Evolutionary conservation across 2,113 vertebrate species (phyloP), one percentile per base, ranked within the genome.

Genomic region (Sminthopsis crassicaudata): DNA sequence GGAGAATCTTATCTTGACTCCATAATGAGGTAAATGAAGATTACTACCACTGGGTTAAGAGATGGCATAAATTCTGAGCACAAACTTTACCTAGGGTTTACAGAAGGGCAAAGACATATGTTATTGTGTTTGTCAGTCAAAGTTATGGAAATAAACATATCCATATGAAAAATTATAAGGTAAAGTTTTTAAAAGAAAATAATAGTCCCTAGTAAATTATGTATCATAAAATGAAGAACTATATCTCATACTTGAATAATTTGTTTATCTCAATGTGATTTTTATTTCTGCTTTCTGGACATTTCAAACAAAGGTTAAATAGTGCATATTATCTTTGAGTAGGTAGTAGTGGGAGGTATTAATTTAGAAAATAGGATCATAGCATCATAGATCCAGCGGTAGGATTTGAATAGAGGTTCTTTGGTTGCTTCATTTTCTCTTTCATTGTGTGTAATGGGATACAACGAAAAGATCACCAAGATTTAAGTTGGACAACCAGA

Each of bases 1-100:
- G 92, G 98, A 98, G 98, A 98, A 99, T 98, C 98, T 98, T 98
- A 98, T 98, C 98, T 98, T 97, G 94, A 98, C 97, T 97, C 97
- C 96, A 95, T 94, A 94, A 97, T 96, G 96, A 97, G 67, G 96
- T 94, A 98, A 97, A 96, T 92, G 95, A 92, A 97, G 93, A 97
- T 96, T 96, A 95, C 94, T 95, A 89, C 96, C 90, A 96, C 95
- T 96, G 53, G 96, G 95, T 98, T 97, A 95, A 97, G 92, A 94
- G 53, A 98, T 96, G 90, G 57, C 95, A 97, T 98, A 98, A 98
- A 98, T 98, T 97, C 94, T 96, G 60, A 97, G 94, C 97, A 97
- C 92, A 98, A 96, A 97, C 94, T 42, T 84, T 7, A 95, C 27
- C 48, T 10, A 91, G 96, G 97, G 54, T 94, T 93, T 96, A 57